Evolutionary conservation across 2,797 vertebrate genomes (phyloP), one percentile per base, ranked within the genome.

Genomic region (Aeoliscus strigatus): DNA sequence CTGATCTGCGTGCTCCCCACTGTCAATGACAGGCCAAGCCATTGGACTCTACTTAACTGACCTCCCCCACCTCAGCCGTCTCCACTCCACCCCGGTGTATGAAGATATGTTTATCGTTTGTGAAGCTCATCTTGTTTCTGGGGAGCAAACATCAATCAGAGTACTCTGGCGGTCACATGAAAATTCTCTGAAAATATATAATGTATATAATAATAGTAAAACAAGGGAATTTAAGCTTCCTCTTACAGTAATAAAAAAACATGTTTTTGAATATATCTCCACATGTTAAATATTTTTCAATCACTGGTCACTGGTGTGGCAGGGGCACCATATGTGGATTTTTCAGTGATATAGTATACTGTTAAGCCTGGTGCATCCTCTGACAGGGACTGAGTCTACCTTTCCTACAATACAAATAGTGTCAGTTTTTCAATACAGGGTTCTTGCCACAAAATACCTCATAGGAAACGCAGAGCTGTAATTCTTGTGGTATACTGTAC

Each of bases 391-490:
- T 45, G 38, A 67, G 65, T 79, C 77, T 73, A 83, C 80, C 70
- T 87, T 86, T 84, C 81, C 82, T 84, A 86, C 82, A 85, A 81
- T 80, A 85, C 82, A 87, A 84, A 76, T 85, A 87, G 81, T 65
- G 73, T 85, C 85, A 86, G 80, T 82, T 84, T 85, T 79, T 75
- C 81, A 81, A 86, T 81, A 88, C 87, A 89, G 87, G 87, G 87
- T 90, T 87, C 77, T 83, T 82, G 86, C 79, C 81, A 83, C 83
- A 83, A 83, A 86, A 89, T 90, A 89, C 89, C 87, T 90, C 88
- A 90, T 82, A 88, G 85, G 84, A 86, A 85, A 81, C 48, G 79
- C 86, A 86, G 82, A 83, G 73, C 85, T 84, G 81, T 84, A 84
- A 77, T 84, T 85, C 77, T 83, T 84, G 81, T 81, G 85, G 83